phyloP scores from a whole-genome alignment of 2,797 vertebrate genomes.

The Clamator glandarius region DNA sequence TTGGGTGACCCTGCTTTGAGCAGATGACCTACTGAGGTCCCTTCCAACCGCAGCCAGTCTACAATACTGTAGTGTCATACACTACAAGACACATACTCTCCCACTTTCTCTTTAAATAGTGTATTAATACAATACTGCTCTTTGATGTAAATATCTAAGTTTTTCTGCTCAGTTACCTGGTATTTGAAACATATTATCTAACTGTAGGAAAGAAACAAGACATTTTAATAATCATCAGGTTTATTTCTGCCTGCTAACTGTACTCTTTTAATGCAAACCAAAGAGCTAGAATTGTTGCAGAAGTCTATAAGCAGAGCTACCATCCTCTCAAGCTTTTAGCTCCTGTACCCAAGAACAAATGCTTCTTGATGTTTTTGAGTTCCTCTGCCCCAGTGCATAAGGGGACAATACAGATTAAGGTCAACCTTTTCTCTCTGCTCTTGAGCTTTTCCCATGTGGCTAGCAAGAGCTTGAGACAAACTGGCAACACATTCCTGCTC shows the following conservation, averaged over 20 bases:
- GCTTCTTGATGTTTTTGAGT: background rate
- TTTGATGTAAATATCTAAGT: background rate
- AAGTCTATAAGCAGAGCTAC: background rate
- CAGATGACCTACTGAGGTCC: background rate
- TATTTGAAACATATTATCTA: background rate
- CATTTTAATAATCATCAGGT: background rate
- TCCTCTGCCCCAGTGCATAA: background rate
- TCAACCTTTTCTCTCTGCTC: background rate
- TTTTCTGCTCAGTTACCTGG: background rate
- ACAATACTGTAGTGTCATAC: background rate
- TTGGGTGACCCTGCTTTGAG: too few species aligned
- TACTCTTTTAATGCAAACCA: background rate
- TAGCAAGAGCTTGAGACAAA: slow-evolving; percentile 24
- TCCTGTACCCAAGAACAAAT: background rate
- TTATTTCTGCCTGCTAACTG: background rate
- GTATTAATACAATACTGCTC: background rate
- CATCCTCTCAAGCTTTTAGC: background rate
- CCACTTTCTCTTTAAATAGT: background rate
- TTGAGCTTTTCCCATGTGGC: slow-evolving; percentile 35
- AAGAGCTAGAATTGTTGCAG: background rate
- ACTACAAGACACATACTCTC: background rate
- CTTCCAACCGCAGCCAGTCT: background rate
- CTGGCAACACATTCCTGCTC: slow-evolving; percentile 6
- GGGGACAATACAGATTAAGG: background rate
- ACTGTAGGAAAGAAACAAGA: background rate